Conservation (phyloP, 2,888 invertebrate species). For the Rhogogaster chlorosoma region DNA sequence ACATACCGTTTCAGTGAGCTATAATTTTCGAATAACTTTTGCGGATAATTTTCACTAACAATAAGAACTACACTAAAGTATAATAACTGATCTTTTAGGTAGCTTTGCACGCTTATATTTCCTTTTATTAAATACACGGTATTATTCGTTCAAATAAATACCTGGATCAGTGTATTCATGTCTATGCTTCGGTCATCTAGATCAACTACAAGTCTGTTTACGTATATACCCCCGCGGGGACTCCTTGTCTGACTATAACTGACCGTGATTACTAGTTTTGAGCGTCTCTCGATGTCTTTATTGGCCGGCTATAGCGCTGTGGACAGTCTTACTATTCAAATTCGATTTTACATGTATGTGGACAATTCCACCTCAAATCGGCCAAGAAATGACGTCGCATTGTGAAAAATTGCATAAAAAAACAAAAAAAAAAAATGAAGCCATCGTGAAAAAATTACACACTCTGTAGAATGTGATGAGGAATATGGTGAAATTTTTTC, state of each 20-base stretch:
- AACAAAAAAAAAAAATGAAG: no score
- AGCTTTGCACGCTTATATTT: neutral
- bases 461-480: no score
- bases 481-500: no score
- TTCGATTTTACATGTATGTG: neutral
- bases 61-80: neutral
- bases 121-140: neutral
- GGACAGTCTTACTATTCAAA: neutral
- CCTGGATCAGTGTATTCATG: constrained; percentile 43
- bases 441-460: no score
- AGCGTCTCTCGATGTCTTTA: neutral
- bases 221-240: neutral
- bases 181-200: constrained; percentile 31
- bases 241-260: neutral
- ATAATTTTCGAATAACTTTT: neutral
- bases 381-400: no score
- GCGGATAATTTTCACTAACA: neutral
- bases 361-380: no score
- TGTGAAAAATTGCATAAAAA: no score
- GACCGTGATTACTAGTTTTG: constrained; percentile 16
- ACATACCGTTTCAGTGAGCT: neutral
- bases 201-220: constrained; percentile 31
- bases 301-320: neutral
- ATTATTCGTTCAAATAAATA: constrained; percentile 26
- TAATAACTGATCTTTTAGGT: neutral